Conservation (phyloP, 2,888 invertebrate genomes). For the Frankliniella fusca region DNA sequence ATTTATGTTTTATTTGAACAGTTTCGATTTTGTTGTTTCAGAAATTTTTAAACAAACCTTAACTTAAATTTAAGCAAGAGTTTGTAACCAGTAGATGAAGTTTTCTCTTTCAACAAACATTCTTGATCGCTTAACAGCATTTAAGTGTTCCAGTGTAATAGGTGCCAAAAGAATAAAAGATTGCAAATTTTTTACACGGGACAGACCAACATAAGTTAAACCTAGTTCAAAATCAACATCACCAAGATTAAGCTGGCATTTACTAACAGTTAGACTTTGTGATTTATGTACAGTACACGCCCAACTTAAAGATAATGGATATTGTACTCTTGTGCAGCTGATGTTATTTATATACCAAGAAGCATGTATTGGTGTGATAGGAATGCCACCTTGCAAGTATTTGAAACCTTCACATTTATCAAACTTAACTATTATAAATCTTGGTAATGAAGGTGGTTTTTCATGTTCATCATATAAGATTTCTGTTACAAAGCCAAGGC, state of each 20-base stretch:
- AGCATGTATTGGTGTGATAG: background rate
- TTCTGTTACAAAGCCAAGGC: background rate
- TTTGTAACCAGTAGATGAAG: background rate
- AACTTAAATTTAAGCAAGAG: background rate
- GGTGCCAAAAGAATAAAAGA: conserved; percentile 31
- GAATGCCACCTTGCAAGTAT: background rate
- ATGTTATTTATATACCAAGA: background rate
- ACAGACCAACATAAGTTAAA: conserved; percentile 33
- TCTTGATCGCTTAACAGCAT: background rate
- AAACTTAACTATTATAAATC: background rate
- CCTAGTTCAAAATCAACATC: conserved; percentile 31
- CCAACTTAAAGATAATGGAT: too few species aligned
- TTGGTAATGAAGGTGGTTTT: background rate
- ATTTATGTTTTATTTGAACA: too few species aligned
- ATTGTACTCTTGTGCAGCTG: too few species aligned
- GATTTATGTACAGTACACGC: too few species aligned
- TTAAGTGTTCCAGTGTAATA: conserved; percentile 31
- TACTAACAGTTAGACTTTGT: too few species aligned
- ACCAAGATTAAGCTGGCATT: conserved; percentile 28
- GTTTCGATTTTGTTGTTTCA: too few species aligned
- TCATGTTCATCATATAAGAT: background rate
- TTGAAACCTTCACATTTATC: background rate
- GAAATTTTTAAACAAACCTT: background rate
- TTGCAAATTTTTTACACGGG: conserved; percentile 32
- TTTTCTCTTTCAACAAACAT: background rate